phyloP scores from a whole-genome alignment of 2,797 vertebrate species.

The Hafferia zeledoni region DNA sequence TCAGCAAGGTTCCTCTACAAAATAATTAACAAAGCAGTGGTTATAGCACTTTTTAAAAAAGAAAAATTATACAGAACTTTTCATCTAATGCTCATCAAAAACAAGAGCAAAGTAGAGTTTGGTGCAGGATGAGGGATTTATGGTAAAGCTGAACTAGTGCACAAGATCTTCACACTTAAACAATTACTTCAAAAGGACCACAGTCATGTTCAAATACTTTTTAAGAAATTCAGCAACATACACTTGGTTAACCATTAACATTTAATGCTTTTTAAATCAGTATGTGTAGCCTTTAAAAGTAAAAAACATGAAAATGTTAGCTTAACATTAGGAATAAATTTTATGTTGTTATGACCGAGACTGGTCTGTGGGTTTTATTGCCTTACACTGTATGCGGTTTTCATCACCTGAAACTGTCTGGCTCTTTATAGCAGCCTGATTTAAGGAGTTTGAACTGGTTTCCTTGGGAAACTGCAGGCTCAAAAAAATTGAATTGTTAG shows the following conservation, averaged over 20 bases:
- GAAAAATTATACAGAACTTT: not conserved
- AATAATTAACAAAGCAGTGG: not conserved
- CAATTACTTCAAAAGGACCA: not conserved
- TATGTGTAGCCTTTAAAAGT: not conserved
- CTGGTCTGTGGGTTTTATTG: constrained; percentile 2
- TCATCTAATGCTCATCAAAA: not conserved
- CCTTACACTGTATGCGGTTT: constrained; percentile 21
- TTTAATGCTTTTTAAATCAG: not conserved
- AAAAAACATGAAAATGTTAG: not conserved
- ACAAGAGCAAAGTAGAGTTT: not conserved
- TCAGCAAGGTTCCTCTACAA: not conserved
- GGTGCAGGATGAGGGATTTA: not conserved
- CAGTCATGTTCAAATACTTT: not conserved
- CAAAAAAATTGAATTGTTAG: constrained; percentile 41
- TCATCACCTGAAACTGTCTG: constrained; percentile 11
- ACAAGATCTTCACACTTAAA: not conserved
- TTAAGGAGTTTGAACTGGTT: constrained; percentile 42
- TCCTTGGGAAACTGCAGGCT: constrained; percentile 26
- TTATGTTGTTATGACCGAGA: not conserved
- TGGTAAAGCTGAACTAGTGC: not conserved
- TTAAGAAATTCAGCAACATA: not conserved
- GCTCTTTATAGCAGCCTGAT: constrained; percentile 21
- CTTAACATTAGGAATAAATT: constrained; percentile 23
- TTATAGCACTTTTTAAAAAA: not conserved
- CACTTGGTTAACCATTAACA: not conserved